These are phyloP conservation scores for Sicus ferrugineus DNA, from an alignment of 2,888 invertebrate genomes.

Conservation along the genomic window DNA sequence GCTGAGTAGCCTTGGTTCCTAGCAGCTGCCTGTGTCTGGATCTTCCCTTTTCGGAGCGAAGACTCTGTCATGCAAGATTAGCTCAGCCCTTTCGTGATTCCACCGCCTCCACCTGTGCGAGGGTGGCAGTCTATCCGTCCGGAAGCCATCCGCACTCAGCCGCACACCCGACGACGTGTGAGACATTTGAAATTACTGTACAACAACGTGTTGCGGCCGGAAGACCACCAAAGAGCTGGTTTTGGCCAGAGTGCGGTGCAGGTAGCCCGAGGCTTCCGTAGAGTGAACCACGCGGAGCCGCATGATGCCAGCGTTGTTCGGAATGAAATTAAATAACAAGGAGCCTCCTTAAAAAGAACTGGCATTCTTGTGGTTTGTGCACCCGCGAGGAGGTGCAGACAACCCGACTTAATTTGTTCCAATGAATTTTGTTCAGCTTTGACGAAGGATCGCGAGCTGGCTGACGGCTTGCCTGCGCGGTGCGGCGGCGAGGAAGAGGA, in stretches of 20 bases:
- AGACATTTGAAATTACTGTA: conserved; percentile 31
- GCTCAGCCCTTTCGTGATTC: conserved; percentile 19
- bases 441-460: background rate
- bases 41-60: no score
- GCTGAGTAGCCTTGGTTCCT: no score
- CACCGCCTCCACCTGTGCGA: background rate
- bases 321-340: background rate
- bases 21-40: background rate
- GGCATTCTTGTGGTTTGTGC: conserved; percentile 18
- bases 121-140: no score
- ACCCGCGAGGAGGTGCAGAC: background rate
- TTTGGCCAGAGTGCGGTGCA: background rate
- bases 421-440: background rate
- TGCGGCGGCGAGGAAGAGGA: background rate
- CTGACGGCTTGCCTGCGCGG: background rate
- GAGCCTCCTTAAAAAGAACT: background rate
- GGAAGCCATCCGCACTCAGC: conserved; percentile 17
- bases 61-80: conserved; percentile 22
- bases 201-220: background rate
- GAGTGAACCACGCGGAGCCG: background rate
- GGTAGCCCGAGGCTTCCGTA: background rate
- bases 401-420: conserved; percentile 19
- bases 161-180: conserved; percentile 29
- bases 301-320: conserved; percentile 10
- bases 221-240: conserved; percentile 19